Evolutionary conservation across 2,888 invertebrate species (phyloP).

Genomic region (Habrosyne pyritoides): DNA sequence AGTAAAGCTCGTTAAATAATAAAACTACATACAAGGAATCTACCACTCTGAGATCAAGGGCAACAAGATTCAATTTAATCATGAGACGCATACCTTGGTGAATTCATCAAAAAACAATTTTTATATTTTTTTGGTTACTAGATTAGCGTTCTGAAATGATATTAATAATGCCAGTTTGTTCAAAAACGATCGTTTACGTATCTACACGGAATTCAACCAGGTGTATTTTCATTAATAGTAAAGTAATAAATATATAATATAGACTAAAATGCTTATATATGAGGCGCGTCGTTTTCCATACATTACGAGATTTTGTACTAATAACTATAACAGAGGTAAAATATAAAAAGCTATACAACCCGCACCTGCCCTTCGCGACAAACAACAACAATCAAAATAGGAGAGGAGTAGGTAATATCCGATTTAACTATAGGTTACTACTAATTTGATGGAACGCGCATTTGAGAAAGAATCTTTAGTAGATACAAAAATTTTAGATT

Average conservation of each 20-base stretch:
- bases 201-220: slow-evolving; percentile 45
- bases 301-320: slow-evolving; percentile 65
- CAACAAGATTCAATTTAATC: slow-evolving; percentile 59
- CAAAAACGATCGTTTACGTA: slow-evolving; percentile 47
- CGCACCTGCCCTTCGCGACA: slow-evolving; percentile 60
- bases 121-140: slow-evolving; percentile 41
- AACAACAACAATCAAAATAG: slow-evolving; percentile 65
- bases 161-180: slow-evolving; percentile 65
- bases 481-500: no score
- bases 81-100: slow-evolving; percentile 55
- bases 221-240: slow-evolving; percentile 30
- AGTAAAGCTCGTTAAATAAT: slow-evolving; percentile 73
- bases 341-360: slow-evolving; percentile 72
- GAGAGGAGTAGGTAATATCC: slow-evolving; percentile 56
- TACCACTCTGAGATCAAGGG: slow-evolving; percentile 71
- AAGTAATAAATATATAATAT: slow-evolving; percentile 19
- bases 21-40: slow-evolving; percentile 75
- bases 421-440: slow-evolving; percentile 55
- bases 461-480: slow-evolving; percentile 46
- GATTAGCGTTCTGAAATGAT: slow-evolving; percentile 59
- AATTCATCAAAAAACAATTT: slow-evolving; percentile 54
- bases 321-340: slow-evolving; percentile 68
- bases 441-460: slow-evolving; percentile 44
- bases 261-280: slow-evolving; percentile 50
- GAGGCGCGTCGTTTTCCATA: slow-evolving; percentile 41